These are phyloP conservation scores for Tribolium madens DNA, from an alignment of 1,140 invertebrate genomes.

Conservation along the genomic window DNA sequence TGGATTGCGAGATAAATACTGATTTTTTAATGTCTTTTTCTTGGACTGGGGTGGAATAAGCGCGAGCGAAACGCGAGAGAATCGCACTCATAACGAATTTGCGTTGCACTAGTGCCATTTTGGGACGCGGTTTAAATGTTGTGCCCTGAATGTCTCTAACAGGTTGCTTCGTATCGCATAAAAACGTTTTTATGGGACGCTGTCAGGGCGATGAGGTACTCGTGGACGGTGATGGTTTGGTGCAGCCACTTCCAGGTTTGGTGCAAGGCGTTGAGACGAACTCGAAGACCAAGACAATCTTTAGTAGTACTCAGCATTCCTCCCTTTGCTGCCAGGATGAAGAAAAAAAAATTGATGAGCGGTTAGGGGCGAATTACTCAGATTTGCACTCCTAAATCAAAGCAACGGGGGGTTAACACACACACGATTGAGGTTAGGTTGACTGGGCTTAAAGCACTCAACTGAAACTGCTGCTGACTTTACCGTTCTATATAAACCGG, in stretches of 20 bases:
- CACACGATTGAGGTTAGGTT: background rate
- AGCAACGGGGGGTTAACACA: background rate
- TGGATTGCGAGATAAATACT: conserved; percentile 92
- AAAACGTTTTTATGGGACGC: conserved; percentile 75
- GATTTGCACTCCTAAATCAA: background rate
- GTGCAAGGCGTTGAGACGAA: conserved; percentile 84
- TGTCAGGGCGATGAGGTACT: conserved; percentile 84
- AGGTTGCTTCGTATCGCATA: conserved; percentile 44
- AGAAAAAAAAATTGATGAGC: conserved; percentile 46
- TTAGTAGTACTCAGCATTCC: conserved; percentile 85
- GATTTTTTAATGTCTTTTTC: conserved; percentile 72
- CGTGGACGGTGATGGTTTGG: conserved; percentile 87
- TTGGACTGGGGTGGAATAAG: conserved; percentile 19
- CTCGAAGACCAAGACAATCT: conserved; percentile 87
- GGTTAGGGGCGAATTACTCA: background rate
- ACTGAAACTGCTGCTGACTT: conserved; percentile 24
- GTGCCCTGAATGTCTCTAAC: conserved; percentile 55
- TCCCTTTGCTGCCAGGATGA: conserved; percentile 68
- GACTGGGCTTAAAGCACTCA: background rate
- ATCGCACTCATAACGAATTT: conserved; percentile 47
- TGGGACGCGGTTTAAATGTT: conserved; percentile 50
- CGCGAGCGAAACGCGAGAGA: conserved; percentile 36
- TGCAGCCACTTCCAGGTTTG: conserved; percentile 95
- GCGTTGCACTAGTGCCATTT: conserved; percentile 61
- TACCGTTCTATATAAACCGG: conserved; percentile 54